Base-by-base conservation (phyloP, 2,113 vertebrate genomes). In the Perca schrenkii region DNA sequence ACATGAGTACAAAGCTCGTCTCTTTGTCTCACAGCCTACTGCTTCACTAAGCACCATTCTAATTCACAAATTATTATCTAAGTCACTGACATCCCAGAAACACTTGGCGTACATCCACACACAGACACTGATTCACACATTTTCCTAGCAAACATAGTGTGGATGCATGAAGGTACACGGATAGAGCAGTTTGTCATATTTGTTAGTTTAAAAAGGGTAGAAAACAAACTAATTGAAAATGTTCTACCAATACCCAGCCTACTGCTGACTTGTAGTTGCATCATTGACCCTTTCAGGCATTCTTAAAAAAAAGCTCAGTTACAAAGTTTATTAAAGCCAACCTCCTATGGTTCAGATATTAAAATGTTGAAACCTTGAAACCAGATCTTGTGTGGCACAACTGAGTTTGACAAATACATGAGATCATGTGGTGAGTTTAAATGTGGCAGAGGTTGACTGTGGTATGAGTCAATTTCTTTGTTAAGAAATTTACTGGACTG, bases 51-150 rank as follows among this genome's bases (percentile, higher is more conserved):
- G 61, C 61, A 72, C 10, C 12, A 19, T 19, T 71, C 22, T 72
- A 78, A 86, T 85, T 72, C 73, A 70, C 54, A 69, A 40, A 80
- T 88, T 79, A 40, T 61, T 74, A 77, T 82, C 71, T 57, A 70
- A 87, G 79, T 77, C 80, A 67, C 67, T 66, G 71, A 74, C 74
- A 74, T 74, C 50, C 63, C 57, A 49, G 79, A 68, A 70, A 74
- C 49, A 70, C 52, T 74, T 74, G 78, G 40, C 11, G 0, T 34
- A 3, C 8, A 79, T 49, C 53, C 34, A 34, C 53, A 28, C 54
- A 56, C 63, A 58, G 25, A 49, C 64, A 64, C 46, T 7, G n/a
- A 79, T 70, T 74, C 54, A 80, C 68, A 64, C 43, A 52, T 70
- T 62, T 10, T 22, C 43, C 50, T 22, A 17, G 52, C 17, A 16